These are phyloP conservation scores for pig (Sus scrofa) DNA, from an alignment of 2,113 vertebrate genomes.

Conservation along the genomic window T2T-Sscrofa CM000824.6:47566501-47567000, in stretches of 20 bases:
- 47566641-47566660: not conserved
- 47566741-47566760: too few species aligned
- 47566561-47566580: not conserved
- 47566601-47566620: not conserved
- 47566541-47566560: not conserved
- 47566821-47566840: not conserved
- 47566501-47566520: not conserved
- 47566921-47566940: too few species aligned
- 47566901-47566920: not conserved
- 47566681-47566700: too few species aligned
- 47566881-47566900: not conserved
- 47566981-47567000: rapidly evolving
- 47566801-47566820: not conserved
- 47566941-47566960: not conserved
- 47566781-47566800: not conserved
- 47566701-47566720: not conserved
- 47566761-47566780: not conserved
- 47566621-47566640: not conserved
- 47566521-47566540: not conserved
- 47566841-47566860: not conserved
- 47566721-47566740: not conserved
- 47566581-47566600: not conserved
- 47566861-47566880: not conserved
- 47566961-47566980: not conserved
- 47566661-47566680: not conserved